These are phyloP conservation scores for Muraenolepis orangiensis DNA, from an alignment of 2,797 vertebrate species.

Conservation along the genomic window DNA sequence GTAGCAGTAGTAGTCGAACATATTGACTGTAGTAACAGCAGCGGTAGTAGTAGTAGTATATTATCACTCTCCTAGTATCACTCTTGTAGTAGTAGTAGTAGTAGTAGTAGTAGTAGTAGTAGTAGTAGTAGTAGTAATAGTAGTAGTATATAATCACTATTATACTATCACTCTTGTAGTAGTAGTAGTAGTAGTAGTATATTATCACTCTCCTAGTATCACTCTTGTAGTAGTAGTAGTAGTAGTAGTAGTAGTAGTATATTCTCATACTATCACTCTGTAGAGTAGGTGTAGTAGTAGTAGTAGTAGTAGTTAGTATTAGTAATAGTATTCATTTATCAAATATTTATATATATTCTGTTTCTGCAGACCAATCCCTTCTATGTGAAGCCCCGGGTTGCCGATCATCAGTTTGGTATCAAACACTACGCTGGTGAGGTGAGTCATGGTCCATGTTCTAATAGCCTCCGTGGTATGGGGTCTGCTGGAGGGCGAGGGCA, in stretches of 20 bases:
- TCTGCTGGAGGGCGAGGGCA: background rate
- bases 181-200: background rate
- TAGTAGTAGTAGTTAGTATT: background rate
- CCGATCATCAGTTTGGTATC: conserved; percentile 93
- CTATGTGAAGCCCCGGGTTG: conserved; percentile 88
- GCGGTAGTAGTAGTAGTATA: no score
- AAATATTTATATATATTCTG: conserved; percentile 31
- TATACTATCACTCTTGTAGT: background rate
- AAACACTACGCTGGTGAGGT: conserved; percentile 94
- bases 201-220: no score
- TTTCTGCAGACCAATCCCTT: conserved; percentile 83
- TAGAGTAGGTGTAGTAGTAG: no score
- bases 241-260: background rate
- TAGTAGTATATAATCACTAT: no score
- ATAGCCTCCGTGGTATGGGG: background rate
- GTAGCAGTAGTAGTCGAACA: no score
- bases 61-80: no score
- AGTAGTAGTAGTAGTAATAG: no score
- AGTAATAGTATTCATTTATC: background rate
- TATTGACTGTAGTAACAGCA: no score
- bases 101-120: background rate
- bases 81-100: background rate
- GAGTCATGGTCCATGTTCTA: conserved; percentile 32
- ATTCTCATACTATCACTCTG: no score
- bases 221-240: no score